phyloP scores from a whole-genome alignment of 2,888 invertebrate species.

The Nysson spinosus region DNA sequence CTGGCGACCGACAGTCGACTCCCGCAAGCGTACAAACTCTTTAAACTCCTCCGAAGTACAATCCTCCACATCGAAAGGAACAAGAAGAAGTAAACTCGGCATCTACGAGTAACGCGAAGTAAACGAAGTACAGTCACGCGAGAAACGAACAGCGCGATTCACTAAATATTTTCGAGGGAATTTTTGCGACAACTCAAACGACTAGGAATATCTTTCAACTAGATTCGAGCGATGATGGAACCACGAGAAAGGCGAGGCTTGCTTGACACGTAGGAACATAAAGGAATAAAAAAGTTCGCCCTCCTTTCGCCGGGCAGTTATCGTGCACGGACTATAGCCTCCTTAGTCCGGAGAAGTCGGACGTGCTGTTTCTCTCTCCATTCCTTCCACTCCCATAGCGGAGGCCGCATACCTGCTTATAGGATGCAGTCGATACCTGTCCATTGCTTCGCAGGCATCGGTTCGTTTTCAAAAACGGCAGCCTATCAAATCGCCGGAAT shows the following conservation, averaged over 20 bases:
- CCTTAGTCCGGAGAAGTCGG: constrained; percentile 48
- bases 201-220: too few relatives aligned
- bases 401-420: constrained; percentile 75
- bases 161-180: too few relatives aligned
- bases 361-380: constrained; percentile 62
- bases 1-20: too few relatives aligned
- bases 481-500: constrained; percentile 46
- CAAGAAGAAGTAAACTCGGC: too few relatives aligned
- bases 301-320: constrained; percentile 51
- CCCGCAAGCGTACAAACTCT: too few relatives aligned
- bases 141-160: not conserved
- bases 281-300: constrained; percentile 49
- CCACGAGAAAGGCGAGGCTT: constrained; percentile 46
- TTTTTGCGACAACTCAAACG: too few relatives aligned
- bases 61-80: too few relatives aligned
- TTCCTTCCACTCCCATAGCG: constrained; percentile 72
- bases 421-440: constrained; percentile 74
- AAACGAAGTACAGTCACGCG: too few relatives aligned
- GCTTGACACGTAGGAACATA: constrained; percentile 37
- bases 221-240: constrained; percentile 35
- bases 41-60: too few relatives aligned
- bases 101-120: too few relatives aligned
- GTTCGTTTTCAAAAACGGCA: constrained; percentile 59
- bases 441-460: constrained; percentile 72
- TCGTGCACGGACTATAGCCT: constrained; percentile 55